A percentile compares a stretch with the other conserved stretches of the same genome.
phyloP scores from a whole-genome alignment of 1,140 invertebrate species.

The Zaprionus vittiger region DNA sequence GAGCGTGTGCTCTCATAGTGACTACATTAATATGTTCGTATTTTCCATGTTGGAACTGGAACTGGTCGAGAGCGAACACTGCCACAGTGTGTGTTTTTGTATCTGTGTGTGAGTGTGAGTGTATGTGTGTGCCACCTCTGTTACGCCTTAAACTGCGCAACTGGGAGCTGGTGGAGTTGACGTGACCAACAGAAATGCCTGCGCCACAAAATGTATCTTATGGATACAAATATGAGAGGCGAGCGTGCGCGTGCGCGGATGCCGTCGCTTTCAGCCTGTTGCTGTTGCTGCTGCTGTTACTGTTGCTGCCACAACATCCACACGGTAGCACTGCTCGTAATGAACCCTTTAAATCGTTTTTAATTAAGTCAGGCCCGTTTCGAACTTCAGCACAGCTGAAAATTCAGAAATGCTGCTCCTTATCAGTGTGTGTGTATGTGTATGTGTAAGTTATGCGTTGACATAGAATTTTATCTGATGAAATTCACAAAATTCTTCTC shows the following conservation, averaged over 20 bases:
- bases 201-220: conserved; percentile 68
- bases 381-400: conserved; percentile 54
- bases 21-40: neutral
- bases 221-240: conserved; percentile 75
- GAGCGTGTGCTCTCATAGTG: neutral
- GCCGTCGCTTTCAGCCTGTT: conserved; percentile 17
- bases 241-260: conserved; percentile 45
- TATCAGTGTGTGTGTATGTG: conserved; percentile 4
- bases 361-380: conserved; percentile 70
- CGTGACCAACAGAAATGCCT: conserved; percentile 73
- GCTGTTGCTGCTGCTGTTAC: conserved; percentile 5
- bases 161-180: conserved; percentile 57
- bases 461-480: conserved; percentile 35
- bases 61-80: conserved; percentile 48
- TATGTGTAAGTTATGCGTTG: conserved; percentile 13
- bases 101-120: conserved; percentile 18
- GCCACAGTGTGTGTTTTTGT: conserved; percentile 5
- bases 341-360: conserved; percentile 83
- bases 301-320: conserved; percentile 35
- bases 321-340: conserved; percentile 78
- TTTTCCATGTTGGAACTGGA: conserved; percentile 71
- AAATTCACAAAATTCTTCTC: conserved; percentile 35
- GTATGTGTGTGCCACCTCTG: conserved; percentile 64
- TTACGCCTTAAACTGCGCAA: conserved; percentile 66
- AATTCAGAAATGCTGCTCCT: conserved; percentile 18